These are phyloP conservation scores for Monodelphis domestica DNA, from an alignment of 2,797 vertebrate species.

Conservation along the genomic window DNA sequence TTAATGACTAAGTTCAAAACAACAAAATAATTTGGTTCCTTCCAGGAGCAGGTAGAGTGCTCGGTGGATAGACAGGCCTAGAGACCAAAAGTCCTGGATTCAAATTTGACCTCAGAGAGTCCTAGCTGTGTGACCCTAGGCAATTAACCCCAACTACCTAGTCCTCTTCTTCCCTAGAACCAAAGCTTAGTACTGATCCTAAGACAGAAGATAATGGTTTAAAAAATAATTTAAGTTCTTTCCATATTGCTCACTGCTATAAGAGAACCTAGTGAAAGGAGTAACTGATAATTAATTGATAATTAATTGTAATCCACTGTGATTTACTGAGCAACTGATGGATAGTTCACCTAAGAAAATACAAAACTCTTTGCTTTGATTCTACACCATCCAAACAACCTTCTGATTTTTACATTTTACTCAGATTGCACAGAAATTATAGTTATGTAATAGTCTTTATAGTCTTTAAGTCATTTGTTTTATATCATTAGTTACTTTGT, in stretches of 20 bases:
- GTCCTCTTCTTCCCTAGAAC: too few relatives aligned
- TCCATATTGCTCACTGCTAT: background rate
- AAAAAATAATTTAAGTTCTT: background rate
- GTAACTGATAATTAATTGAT: background rate
- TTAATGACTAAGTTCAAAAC: background rate
- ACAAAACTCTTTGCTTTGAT: background rate
- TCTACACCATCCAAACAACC: background rate
- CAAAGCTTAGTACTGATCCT: too few relatives aligned
- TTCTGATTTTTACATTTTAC: background rate
- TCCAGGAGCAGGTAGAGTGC: too few relatives aligned
- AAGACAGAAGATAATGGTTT: too few relatives aligned
- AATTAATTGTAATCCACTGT: background rate
- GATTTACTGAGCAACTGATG: background rate
- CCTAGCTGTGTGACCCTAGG: too few relatives aligned
- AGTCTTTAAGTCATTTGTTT: background rate
- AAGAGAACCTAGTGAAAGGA: background rate
- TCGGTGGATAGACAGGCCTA: too few relatives aligned
- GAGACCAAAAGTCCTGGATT: too few relatives aligned
- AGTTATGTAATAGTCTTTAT: background rate
- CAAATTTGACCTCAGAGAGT: too few relatives aligned
- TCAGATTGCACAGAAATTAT: background rate
- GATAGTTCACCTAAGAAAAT: background rate
- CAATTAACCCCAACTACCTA: too few relatives aligned
- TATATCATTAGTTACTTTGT: background rate
- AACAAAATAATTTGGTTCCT: too few relatives aligned